phyloP scores from a whole-genome alignment of 2,888 invertebrate genomes.

The Sturmia bella region DNA sequence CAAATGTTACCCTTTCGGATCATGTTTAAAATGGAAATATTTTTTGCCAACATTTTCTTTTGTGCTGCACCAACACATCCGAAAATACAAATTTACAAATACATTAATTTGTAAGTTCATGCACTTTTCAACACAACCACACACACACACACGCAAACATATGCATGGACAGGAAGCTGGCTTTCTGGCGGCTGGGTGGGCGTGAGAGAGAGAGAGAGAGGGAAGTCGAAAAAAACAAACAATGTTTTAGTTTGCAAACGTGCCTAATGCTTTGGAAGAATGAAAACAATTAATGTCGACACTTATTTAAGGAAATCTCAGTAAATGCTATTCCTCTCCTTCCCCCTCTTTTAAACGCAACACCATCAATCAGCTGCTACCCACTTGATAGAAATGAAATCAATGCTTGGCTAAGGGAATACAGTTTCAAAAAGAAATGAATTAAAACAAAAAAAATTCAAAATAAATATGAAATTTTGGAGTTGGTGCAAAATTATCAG shows the following conservation, averaged over 20 bases:
- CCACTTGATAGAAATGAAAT: neutral
- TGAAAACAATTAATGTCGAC: constrained; percentile 68
- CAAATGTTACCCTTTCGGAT: constrained; percentile 47
- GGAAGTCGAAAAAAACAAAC: neutral
- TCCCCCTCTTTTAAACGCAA: neutral
- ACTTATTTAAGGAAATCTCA: constrained; percentile 59
- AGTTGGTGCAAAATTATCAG: neutral
- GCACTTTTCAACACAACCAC: neutral
- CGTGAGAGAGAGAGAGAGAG: too few relatives aligned
- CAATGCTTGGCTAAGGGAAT: neutral
- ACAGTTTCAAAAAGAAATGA: constrained; percentile 23
- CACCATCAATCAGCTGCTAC: neutral
- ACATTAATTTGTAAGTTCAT: neutral
- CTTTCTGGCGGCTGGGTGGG: too few relatives aligned
- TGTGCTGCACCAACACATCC: neutral
- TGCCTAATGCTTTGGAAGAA: constrained; percentile 65
- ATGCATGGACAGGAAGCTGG: neutral
- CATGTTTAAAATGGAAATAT: constrained; percentile 29
- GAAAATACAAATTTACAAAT: neutral
- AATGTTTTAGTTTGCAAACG: constrained; percentile 55
- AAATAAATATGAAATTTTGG: constrained; percentile 21
- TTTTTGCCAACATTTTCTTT: constrained; percentile 33
- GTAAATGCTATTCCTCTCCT: constrained; percentile 5
- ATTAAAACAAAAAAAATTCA: neutral
- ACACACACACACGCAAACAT: neutral